Base-by-base conservation (phyloP, 2,113 vertebrate species). In the Gymnobelideus leadbeateri region DNA sequence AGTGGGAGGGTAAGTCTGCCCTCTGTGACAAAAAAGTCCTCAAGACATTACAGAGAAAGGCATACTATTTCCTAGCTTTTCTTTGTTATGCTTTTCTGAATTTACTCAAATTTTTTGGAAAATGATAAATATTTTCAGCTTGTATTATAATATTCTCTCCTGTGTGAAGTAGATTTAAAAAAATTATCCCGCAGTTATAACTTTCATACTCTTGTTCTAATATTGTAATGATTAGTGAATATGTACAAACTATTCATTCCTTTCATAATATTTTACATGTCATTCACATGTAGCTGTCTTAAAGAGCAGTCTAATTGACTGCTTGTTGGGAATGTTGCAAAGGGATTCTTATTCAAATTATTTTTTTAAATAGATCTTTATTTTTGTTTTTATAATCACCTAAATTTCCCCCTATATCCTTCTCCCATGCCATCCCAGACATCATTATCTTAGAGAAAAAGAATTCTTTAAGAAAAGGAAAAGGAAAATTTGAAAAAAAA, bases 61-160 rank as follows among this genome's bases (percentile, higher is more conserved):
- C 2, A 5, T 46, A 43, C 1, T 0, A 31, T 91, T 26, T 26
- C 51, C 54, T 21, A 9, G 28, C 47, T 50, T 52, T 51, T 19
- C 89, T 91, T 25, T 23, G 9, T 43, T 12, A 16, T 52, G 8
- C 51, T 37, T 92, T 91, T 77, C 28, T 54, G 14, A 4, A 54
- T 95, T 61, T 77, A 16, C n/a, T 53, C 89, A 92, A 37, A 43
- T 94, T 43, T 25, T 94, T 47, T 28, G 0, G 50, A 21, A 53
- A 26, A 10, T 50, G 93, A 52, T 53, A 21, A 46, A 92, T 94
- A 96, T 92, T 84, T 52, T 94, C 91, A 26, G 37, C 8, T 23
- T 28, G 28, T 0, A n/a, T 46, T 14, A 23, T 21, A n/a, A 3
- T n/a, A 16, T n/a, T 68, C 16, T n/a, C 14, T 77, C 14, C 2